phyloP scores from a whole-genome alignment of 2,113 vertebrate species.

The Ursus arctos region DNA sequence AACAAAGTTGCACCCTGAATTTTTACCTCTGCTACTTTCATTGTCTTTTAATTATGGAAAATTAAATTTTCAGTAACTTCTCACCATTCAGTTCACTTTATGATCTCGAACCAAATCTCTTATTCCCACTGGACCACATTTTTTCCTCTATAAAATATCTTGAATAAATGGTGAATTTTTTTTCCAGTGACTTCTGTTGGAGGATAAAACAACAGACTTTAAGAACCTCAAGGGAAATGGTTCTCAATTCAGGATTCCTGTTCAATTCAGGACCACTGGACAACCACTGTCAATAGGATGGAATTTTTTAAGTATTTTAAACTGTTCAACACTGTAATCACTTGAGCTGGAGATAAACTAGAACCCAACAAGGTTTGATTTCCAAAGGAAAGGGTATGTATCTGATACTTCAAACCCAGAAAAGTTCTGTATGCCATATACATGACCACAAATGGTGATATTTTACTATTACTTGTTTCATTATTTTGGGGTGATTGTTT shows the following conservation, averaged over 20 bases:
- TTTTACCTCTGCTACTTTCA: slow-evolving; percentile 1
- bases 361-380: not conserved
- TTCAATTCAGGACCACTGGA: not conserved
- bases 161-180: not conserved
- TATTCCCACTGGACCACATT: not conserved
- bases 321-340: not conserved
- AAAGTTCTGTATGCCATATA: not conserved
- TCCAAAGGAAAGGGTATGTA: not conserved
- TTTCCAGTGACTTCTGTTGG: not conserved
- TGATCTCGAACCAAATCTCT: not conserved
- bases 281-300: not conserved
- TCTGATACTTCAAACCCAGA: not conserved
- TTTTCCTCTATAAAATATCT: not conserved
- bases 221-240: not conserved
- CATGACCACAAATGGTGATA: not conserved
- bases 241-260: not conserved
- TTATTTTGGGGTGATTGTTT: not conserved
- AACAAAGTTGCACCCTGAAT: not conserved
- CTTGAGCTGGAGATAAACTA: not conserved
- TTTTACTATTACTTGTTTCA: not conserved
- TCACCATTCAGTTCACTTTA: not conserved
- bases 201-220: too few relatives aligned
- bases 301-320: not conserved
- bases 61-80: slow-evolving; percentile 28
- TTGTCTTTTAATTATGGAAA: slow-evolving; percentile 26